Evolutionary conservation across 2,113 vertebrate species (phyloP).

Genomic region (Sapayoa aenigma): DNA sequence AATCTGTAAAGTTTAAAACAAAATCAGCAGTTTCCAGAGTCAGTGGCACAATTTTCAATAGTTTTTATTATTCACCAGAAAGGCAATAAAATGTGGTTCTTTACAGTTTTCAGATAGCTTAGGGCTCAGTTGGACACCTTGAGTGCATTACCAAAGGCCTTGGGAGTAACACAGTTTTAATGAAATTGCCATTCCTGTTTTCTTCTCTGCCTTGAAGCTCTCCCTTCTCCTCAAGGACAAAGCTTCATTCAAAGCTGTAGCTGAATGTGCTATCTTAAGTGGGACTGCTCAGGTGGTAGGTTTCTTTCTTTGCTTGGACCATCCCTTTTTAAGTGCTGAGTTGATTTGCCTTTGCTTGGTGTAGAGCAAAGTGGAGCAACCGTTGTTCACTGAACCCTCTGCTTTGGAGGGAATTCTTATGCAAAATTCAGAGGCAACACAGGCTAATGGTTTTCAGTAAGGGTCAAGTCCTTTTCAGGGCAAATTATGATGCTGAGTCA

Average conservation of each 20-base stretch:
- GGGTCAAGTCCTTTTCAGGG: background rate
- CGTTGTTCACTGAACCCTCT: background rate
- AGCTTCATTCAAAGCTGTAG: background rate
- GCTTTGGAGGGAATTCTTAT: background rate
- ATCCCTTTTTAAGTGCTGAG: background rate
- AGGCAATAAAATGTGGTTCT: background rate
- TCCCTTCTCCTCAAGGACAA: background rate
- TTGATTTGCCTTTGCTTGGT: background rate
- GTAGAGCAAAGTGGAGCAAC: background rate
- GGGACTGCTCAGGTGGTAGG: background rate
- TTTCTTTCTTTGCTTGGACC: background rate
- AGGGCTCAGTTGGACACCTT: background rate
- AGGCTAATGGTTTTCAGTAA: background rate
- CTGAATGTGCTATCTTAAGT: background rate
- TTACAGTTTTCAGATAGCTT: background rate
- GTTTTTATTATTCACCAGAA: background rate
- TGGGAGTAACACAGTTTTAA: background rate
- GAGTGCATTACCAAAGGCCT: background rate
- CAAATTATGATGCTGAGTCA: background rate
- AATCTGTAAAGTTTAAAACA: background rate
- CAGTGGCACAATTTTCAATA: background rate
- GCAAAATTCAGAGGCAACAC: background rate
- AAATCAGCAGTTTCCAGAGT: background rate
- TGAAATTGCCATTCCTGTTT: background rate
- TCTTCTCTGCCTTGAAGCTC: background rate